These are phyloP conservation scores for Saiga tatarica DNA, from an alignment of 2,113 vertebrate species.

Conservation along the genomic window DNA sequence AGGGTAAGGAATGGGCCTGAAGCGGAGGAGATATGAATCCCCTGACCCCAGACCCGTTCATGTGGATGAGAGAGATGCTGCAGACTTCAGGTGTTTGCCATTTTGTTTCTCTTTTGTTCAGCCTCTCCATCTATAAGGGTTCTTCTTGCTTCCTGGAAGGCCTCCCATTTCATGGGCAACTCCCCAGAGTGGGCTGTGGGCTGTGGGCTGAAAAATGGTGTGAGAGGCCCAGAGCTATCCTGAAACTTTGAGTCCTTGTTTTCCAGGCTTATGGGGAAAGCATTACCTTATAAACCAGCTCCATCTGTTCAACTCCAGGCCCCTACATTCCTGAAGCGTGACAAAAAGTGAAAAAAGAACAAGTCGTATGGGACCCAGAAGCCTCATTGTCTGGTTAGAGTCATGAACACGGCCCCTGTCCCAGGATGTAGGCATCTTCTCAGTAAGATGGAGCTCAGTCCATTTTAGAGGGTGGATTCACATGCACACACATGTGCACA, in stretches of 20 bases:
- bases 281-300: not conserved
- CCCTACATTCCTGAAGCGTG: not conserved
- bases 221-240: fast-evolving
- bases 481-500: not conserved
- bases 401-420: fast-evolving
- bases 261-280: not conserved
- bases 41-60: not conserved
- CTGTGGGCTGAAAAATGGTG: fast-evolving
- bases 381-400: fast-evolving
- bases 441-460: not conserved
- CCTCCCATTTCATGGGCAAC: fast-evolving
- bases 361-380: not conserved
- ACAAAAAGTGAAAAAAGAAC: not conserved
- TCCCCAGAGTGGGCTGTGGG: not conserved
- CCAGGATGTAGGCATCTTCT: not conserved
- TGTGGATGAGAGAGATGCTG: constrained; percentile 27
- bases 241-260: not conserved
- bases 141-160: not conserved
- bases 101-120: not conserved
- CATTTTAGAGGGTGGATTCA: not conserved
- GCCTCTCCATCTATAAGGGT: fast-evolving
- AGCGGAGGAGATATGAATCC: not conserved
- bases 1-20: constrained; percentile 51
- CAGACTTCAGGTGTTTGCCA: not conserved
- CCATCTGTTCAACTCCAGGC: not conserved